Evolutionary conservation across 2,113 vertebrate genomes (phyloP).

Genomic region (Andinoacara biseriatus): DNA sequence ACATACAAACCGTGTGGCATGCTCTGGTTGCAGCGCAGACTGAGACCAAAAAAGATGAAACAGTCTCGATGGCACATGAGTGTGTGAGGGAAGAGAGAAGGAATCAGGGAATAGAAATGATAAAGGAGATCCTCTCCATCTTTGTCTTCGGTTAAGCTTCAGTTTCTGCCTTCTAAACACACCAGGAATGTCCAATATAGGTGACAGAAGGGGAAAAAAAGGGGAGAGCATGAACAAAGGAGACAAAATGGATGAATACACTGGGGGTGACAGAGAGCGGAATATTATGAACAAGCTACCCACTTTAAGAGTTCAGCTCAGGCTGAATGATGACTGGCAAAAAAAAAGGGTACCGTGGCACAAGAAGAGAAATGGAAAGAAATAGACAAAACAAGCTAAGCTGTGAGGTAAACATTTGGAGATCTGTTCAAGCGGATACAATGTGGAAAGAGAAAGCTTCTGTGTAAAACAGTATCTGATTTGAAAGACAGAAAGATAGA

Average conservation of each 20-base stretch:
- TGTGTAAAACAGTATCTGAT: constrained; percentile 38
- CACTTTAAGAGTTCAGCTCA: constrained; percentile 36
- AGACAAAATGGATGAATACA: constrained; percentile 37
- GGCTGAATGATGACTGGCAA: constrained; percentile 48
- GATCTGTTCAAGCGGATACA: constrained; percentile 37
- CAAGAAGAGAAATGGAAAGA: constrained; percentile 33
- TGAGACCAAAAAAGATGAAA: constrained; percentile 62
- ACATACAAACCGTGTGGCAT: constrained; percentile 86
- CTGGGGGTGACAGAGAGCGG: constrained; percentile 27
- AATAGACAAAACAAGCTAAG: constrained; percentile 35
- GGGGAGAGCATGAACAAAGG: constrained; percentile 32
- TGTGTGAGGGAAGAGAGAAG: constrained; percentile 21
- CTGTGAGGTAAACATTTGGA: constrained; percentile 44
- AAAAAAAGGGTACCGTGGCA: constrained; percentile 18
- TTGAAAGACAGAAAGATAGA: constrained; percentile 56
- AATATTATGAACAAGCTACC: constrained; percentile 35
- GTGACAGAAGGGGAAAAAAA: constrained; percentile 24
- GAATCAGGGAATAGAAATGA: constrained; percentile 49
- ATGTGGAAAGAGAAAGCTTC: constrained; percentile 30
- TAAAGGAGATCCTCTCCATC: constrained; percentile 79
- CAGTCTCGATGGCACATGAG: constrained; percentile 34
- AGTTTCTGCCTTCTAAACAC: constrained; percentile 88
- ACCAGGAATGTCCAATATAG: constrained; percentile 74
- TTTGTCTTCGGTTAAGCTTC: constrained; percentile 85
- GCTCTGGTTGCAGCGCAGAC: constrained; percentile 82